Conservation (phyloP, 2,888 invertebrate genomes). For the Piscicola geometra region DNA sequence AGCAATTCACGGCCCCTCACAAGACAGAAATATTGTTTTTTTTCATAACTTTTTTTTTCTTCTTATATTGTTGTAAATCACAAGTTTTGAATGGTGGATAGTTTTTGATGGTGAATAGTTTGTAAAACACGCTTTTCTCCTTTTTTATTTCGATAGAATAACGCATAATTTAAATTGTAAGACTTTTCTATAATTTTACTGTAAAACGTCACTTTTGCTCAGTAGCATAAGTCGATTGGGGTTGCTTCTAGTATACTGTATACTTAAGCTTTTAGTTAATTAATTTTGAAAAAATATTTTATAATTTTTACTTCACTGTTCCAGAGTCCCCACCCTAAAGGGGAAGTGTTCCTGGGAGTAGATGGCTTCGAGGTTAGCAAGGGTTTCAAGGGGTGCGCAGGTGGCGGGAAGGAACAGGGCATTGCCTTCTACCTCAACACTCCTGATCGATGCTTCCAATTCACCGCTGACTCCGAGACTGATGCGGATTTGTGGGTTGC, state of each 20-base stretch:
- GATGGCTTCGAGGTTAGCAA: constrained; percentile 70
- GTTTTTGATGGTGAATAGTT: too few species aligned
- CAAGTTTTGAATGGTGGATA: too few species aligned
- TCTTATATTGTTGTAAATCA: too few species aligned
- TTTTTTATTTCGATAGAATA: too few species aligned
- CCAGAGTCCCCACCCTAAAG: constrained; percentile 79
- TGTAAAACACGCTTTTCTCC: too few species aligned
- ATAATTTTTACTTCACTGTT: constrained; percentile 15
- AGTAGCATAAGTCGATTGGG: too few species aligned
- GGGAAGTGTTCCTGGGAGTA: constrained; percentile 81
- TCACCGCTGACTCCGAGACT: constrained; percentile 71
- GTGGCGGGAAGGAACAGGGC: constrained; percentile 67
- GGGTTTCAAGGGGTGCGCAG: constrained; percentile 59
- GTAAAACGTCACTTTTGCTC: too few species aligned
- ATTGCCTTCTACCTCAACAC: constrained; percentile 77
- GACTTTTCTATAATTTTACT: too few species aligned
- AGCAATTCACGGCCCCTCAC: too few species aligned
- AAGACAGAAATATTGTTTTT: too few species aligned
- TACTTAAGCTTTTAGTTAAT: background rate
- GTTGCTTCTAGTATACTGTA: background rate
- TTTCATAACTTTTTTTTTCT: too few species aligned
- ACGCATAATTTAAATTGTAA: too few species aligned
- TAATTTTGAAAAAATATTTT: background rate
- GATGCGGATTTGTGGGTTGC: constrained; percentile 78
- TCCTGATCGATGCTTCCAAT: constrained; percentile 74